These are phyloP conservation scores for Bombus waltoni DNA, from an alignment of 1,140 invertebrate species.

Conservation along the genomic window DNA sequence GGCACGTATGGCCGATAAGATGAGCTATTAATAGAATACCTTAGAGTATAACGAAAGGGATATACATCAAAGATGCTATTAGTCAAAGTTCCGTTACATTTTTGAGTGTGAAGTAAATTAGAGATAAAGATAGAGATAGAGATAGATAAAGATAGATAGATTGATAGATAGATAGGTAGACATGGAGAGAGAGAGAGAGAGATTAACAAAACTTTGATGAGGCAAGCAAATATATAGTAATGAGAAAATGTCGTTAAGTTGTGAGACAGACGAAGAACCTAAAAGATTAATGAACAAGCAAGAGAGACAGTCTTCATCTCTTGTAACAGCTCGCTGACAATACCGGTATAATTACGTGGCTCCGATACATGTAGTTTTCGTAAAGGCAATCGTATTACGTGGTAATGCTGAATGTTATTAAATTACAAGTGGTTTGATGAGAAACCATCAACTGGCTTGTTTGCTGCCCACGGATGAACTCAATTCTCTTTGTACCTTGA, in stretches of 20 bases:
- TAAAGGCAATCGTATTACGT: slow-evolving; percentile 15
- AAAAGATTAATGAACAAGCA: not conserved
- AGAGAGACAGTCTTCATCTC: not conserved
- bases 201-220: slow-evolving; percentile 4
- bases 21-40: not conserved
- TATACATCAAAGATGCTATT: not conserved
- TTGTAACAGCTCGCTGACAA: slow-evolving; percentile 16
- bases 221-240: slow-evolving; percentile 9
- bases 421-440: slow-evolving; percentile 15
- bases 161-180: no score
- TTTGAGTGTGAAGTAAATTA: slow-evolving; percentile 20
- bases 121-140: no score
- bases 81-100: not conserved
- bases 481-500: not conserved
- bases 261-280: not conserved
- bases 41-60: not conserved
- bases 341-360: slow-evolving; percentile 6
- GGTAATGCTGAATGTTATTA: slow-evolving; percentile 20
- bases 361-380: slow-evolving; percentile 28
- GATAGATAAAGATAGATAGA: no score
- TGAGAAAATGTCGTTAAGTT: slow-evolving; percentile 29
- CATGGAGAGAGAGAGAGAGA: not conserved
- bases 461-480: not conserved
- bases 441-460: slow-evolving; percentile 28
- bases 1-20: not conserved